phyloP scores from a whole-genome alignment of 2,113 vertebrate genomes.

The Hemiprocne comata region DNA sequence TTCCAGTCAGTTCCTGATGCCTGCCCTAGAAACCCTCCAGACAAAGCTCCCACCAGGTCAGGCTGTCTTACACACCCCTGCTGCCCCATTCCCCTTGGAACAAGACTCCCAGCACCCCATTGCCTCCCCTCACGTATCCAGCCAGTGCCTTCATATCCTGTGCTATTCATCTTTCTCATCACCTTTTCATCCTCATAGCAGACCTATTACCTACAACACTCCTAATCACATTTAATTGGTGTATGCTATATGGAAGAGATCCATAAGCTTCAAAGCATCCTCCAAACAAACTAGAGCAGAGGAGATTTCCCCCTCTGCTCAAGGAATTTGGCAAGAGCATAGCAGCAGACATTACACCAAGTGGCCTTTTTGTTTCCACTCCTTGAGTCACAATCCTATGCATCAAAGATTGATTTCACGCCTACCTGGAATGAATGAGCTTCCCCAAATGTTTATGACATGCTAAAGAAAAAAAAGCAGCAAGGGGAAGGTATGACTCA shows the following conservation, averaged over 20 bases:
- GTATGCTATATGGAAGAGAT: constrained; percentile 20
- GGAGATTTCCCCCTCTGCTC: constrained; percentile 3
- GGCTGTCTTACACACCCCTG: not conserved
- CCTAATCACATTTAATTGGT: constrained; percentile 61
- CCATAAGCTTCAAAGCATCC: constrained; percentile 60
- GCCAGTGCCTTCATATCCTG: constrained; percentile 30
- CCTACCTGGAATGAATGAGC: constrained; percentile 55
- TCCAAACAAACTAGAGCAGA: constrained; percentile 31
- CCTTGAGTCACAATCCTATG: constrained; percentile 55
- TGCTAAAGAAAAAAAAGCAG: not conserved
- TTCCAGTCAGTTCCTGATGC: not conserved
- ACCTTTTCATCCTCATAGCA: constrained; percentile 55
- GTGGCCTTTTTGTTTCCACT: constrained; percentile 46
- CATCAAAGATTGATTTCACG: constrained; percentile 60
- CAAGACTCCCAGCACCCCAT: not conserved
- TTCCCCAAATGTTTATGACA: constrained; percentile 41
- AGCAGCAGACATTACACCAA: constrained; percentile 16
- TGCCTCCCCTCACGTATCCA: not conserved
- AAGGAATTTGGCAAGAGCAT: constrained; percentile 36
- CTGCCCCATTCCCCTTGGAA: not conserved
- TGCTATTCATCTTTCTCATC: constrained; percentile 52
- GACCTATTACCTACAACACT: constrained; percentile 28
- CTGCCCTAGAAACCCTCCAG: not conserved
- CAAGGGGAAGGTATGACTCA: constrained; percentile 57
- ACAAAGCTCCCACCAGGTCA: not conserved